Conservation (phyloP, 2,888 invertebrate species). For the Oxytorus armatus region DNA sequence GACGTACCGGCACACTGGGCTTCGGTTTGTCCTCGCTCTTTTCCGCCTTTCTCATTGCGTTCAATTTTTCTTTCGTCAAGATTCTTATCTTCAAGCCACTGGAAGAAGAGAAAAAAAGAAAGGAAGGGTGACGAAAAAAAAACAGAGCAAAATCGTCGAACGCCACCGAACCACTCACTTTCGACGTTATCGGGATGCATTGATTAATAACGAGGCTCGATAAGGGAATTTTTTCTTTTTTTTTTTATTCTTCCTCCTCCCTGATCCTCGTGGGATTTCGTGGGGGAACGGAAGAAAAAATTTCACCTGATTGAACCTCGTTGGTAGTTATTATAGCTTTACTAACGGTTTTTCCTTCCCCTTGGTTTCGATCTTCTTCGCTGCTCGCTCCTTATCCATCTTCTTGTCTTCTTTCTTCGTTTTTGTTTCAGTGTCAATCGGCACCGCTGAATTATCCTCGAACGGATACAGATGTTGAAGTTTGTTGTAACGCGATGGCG, state of each 20-base stretch:
- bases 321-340: constrained; percentile 17
- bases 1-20: constrained; percentile 70
- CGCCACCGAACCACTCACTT: neutral
- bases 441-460: constrained; percentile 50
- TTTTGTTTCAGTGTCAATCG: constrained; percentile 74
- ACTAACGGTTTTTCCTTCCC: constrained; percentile 79
- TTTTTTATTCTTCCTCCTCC: constrained; percentile 27
- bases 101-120: constrained; percentile 59
- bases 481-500: constrained; percentile 46
- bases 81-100: constrained; percentile 83
- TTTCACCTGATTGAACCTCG: neutral
- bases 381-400: constrained; percentile 72
- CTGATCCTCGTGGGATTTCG: neutral
- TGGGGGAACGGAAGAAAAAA: neutral
- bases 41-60: constrained; percentile 74
- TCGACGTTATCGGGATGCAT: neutral
- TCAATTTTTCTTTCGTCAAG: constrained; percentile 81
- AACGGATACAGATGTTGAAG: constrained; percentile 43
- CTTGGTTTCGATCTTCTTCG: constrained; percentile 76
- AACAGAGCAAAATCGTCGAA: constrained; percentile 17
- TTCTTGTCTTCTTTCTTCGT: constrained; percentile 78
- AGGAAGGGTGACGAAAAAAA: constrained; percentile 41
- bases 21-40: constrained; percentile 76
- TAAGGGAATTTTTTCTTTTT: neutral
- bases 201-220: neutral